Evolutionary conservation across 2,797 vertebrate genomes (phyloP), one percentile per base, ranked within the genome.

Genomic region (Agapornis canus): DNA sequence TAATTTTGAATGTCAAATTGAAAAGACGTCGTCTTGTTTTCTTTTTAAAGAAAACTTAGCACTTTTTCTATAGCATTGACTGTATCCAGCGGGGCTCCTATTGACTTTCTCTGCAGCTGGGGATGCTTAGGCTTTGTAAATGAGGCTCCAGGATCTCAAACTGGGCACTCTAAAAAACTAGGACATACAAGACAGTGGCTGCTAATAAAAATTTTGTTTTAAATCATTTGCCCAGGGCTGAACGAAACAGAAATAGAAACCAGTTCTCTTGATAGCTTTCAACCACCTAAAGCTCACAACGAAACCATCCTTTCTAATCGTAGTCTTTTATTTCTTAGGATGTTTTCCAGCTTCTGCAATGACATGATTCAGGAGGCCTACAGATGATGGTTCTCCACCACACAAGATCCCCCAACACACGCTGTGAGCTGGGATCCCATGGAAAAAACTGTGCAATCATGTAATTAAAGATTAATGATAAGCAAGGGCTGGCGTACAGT

Each of bases 1-100:
- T 80, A 68, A 90, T 89, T 92, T 80, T 90, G 81, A 95, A 95
- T 76, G 86, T 82, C 85, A 91, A 86, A 94, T 56, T 82, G 85
- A 82, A 92, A 95, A 89, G 70, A 68, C 65, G 81, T 75, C 4
- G 35, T 29, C 43, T 68, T 91, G 70, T 48, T 87, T 87, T 89
- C 68, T 80, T 92, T 95, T 87, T 84, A 64, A 89, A 93, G 81
- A 84, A 90, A 93, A 76, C 21, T 48, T 66, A 66, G 47, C 22
- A 11, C 31, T 78, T 89, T 70, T 93, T 79, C 81, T 51, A 52
- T 22, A 86, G 56, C 40, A 84, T 47, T 89, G 54, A 66, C 68
- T 89, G n/a, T 59, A 91, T 60, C 80, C 54, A 92, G 54, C 39
- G 61, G 59, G 79, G 79, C 10, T 83, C 64, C 70, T 79, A 25